A percentile compares a stretch with the other conserved stretches of the same genome.
Evolutionary conservation across 2,888 invertebrate species (phyloP).

Genomic region (Leucania comma): DNA sequence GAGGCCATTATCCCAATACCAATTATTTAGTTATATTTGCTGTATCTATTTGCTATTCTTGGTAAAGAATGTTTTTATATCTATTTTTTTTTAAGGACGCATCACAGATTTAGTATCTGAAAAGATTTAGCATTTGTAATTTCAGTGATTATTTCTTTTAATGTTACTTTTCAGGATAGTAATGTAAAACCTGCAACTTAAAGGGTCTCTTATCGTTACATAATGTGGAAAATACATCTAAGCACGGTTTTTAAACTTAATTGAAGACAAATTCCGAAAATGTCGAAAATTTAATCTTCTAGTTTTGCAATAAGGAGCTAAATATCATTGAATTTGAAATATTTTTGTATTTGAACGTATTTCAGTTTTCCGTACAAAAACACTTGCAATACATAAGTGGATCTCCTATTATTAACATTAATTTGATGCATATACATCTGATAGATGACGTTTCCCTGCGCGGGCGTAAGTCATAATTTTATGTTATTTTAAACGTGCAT

Average conservation of each 20-base stretch:
- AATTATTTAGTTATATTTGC: conserved; percentile 6
- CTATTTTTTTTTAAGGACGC: conserved; percentile 8
- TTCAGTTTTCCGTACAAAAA: conserved; percentile 9
- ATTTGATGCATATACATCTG: conserved; percentile 22
- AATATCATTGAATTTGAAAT: conserved; percentile 11
- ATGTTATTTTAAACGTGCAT: conserved; percentile 52
- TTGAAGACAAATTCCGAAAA: background rate
- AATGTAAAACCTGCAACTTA: background rate
- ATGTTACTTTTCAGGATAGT: conserved; percentile 5
- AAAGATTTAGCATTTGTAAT: conserved; percentile 1
- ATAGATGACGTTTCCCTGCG: conserved; percentile 20
- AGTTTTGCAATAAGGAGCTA: background rate
- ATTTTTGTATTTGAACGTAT: conserved; percentile 10
- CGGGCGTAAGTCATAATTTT: conserved; percentile 30
- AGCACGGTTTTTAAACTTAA: conserved; percentile 1
- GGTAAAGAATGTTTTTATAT: conserved; percentile 4
- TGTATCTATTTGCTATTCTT: background rate
- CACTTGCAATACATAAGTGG: conserved; percentile 11
- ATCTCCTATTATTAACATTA: conserved; percentile 21
- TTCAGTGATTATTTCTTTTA: background rate
- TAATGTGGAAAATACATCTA: background rate
- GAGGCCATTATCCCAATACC: conserved; percentile 1
- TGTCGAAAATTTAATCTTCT: background rate
- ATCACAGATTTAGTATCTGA: conserved; percentile 2
- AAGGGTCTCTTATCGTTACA: background rate